A percentile compares a stretch with the other conserved stretches of the same genome.
phyloP scores from a whole-genome alignment of 2,797 vertebrate species.

The Aldrovandia affinis region DNA sequence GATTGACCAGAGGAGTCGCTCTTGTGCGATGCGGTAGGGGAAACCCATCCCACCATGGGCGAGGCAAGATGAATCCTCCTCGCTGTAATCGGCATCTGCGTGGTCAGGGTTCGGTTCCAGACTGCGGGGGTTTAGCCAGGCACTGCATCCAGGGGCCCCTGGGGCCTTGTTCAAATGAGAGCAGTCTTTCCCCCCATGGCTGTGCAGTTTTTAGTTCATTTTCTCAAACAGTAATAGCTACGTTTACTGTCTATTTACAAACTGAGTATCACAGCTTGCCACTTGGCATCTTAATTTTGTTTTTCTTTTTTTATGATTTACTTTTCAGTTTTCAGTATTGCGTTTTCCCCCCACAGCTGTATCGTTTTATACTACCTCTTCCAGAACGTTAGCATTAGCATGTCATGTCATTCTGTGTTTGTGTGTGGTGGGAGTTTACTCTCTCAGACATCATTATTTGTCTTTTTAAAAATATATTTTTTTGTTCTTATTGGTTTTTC shows the following conservation, averaged over 20 bases:
- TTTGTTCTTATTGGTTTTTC: background rate
- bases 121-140: too few relatives aligned
- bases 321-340: background rate
- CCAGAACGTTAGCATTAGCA: background rate
- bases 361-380: background rate
- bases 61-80: too few relatives aligned
- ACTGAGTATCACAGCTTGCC: background rate
- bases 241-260: background rate
- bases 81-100: too few relatives aligned
- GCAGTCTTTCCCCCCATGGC: background rate
- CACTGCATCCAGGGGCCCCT: too few relatives aligned
- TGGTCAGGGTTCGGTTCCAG: too few relatives aligned
- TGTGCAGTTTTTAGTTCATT: background rate
- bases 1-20: too few relatives aligned
- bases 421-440: background rate
- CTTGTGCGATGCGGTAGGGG: too few relatives aligned
- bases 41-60: too few relatives aligned
- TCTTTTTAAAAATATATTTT: background rate
- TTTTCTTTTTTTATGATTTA: background rate
- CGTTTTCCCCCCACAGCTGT: background rate
- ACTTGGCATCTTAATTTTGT: too few relatives aligned
- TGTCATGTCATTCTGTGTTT: conserved; percentile 3
- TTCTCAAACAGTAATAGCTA: background rate
- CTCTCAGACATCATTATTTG: background rate
- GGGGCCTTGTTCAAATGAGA: background rate